Conservation (phyloP, 2,888 invertebrate genomes). For the Heteromurus nitidus region DNA sequence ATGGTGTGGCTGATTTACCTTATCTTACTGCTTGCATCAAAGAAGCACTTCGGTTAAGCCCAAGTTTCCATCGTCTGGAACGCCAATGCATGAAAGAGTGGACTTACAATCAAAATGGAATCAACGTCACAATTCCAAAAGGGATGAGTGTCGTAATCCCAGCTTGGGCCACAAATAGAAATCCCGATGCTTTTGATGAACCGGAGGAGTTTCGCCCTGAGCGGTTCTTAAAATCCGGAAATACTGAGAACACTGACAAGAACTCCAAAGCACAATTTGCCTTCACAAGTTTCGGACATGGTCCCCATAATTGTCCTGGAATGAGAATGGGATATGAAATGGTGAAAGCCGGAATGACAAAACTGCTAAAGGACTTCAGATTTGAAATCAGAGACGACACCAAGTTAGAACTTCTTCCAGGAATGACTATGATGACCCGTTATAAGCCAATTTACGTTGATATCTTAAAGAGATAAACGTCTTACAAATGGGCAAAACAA, state of each 20-base stretch:
- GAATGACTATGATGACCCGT: conserved; percentile 28
- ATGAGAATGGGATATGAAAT: conserved; percentile 43
- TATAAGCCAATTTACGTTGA: conserved; percentile 30
- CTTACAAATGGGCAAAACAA: no score
- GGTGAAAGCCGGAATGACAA: conserved; percentile 30
- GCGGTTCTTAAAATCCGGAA: conserved; percentile 25
- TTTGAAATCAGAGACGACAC: conserved; percentile 47
- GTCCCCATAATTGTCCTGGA: conserved; percentile 59
- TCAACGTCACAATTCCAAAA: conserved; percentile 52
- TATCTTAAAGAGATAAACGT: conserved; percentile 35
- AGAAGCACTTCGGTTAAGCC: conserved; percentile 34
- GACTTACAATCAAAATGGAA: conserved; percentile 36
- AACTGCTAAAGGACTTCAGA: conserved; percentile 38
- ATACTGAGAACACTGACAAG: conserved; percentile 5
- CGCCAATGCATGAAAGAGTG: conserved; percentile 42
- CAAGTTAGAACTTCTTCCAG: conserved; percentile 1
- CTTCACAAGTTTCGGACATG: conserved; percentile 57
- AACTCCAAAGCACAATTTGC: conserved; percentile 16
- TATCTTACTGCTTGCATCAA: conserved; percentile 47
- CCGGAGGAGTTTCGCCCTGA: conserved; percentile 62
- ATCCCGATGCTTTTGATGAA: conserved; percentile 57
- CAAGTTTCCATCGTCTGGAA: conserved; percentile 35
- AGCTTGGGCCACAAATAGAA: conserved; percentile 55
- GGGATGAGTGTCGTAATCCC: conserved; percentile 60
- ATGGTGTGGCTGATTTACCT: conserved; percentile 22